phyloP scores from a whole-genome alignment of 2,888 invertebrate genomes.

The Drosophila vallismaia region DNA sequence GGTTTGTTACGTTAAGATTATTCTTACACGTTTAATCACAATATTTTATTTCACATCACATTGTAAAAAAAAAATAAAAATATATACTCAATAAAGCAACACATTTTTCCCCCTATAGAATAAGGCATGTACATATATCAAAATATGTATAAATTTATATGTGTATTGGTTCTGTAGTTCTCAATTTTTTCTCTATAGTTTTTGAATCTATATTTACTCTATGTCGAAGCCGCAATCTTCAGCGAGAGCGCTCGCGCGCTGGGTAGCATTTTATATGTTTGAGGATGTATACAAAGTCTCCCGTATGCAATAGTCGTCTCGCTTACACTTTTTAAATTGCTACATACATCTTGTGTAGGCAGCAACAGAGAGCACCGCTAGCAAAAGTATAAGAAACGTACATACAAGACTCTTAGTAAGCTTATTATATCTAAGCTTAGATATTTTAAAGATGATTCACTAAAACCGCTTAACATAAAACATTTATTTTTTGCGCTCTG shows the following conservation, averaged over 20 bases:
- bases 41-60: background rate
- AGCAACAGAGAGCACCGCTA: slow-evolving; percentile 61
- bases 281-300: slow-evolving; percentile 64
- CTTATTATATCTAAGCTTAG: slow-evolving; percentile 24
- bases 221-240: slow-evolving; percentile 47
- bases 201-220: slow-evolving; percentile 17
- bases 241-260: slow-evolving; percentile 69
- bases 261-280: slow-evolving; percentile 51
- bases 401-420: slow-evolving; percentile 38
- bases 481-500: slow-evolving; percentile 17
- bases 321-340: slow-evolving; percentile 66
- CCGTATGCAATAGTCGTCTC: slow-evolving; percentile 65
- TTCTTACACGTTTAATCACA: background rate
- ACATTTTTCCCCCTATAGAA: background rate
- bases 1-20: background rate
- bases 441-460: slow-evolving; percentile 23
- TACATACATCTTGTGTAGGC: slow-evolving; percentile 62
- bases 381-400: slow-evolving; percentile 44
- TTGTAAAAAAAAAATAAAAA: background rate
- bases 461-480: slow-evolving; percentile 20
- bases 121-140: background rate
- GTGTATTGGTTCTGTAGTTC: slow-evolving; percentile 32
- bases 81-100: background rate
- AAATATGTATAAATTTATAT: slow-evolving; percentile 28
- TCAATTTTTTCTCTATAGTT: slow-evolving; percentile 49